Percentiles rank a stretch among this genome's conserved stretches.
phyloP scores from a whole-genome alignment of 2,113 vertebrate species.

The Pterophyllum scalare region DNA sequence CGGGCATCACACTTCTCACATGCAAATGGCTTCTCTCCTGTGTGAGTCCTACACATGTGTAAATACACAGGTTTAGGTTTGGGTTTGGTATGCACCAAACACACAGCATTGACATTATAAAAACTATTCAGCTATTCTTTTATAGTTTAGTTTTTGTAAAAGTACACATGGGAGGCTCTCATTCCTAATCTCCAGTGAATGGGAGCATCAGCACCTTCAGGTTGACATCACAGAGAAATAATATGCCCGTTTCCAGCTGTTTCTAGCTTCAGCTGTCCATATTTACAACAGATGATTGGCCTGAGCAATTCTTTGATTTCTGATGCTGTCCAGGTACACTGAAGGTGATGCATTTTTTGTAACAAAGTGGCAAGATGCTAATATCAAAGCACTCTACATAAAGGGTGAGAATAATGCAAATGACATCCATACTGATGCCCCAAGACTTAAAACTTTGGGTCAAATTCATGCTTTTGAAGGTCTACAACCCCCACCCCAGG shows the following conservation, averaged over 20 bases:
- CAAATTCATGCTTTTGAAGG: neutral
- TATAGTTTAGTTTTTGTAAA: neutral
- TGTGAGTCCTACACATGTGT: slow-evolving; percentile 88
- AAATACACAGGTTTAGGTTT: slow-evolving; percentile 9
- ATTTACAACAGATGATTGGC: neutral
- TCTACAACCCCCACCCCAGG: neutral
- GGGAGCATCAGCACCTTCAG: neutral
- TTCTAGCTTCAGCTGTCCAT: neutral
- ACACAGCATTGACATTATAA: too few species aligned
- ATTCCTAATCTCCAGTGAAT: neutral
- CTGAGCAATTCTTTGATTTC: neutral
- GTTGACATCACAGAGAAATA: too few species aligned
- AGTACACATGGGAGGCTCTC: neutral
- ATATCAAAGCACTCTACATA: neutral
- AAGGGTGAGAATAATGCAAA: neutral
- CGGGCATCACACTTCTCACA: slow-evolving; percentile 92
- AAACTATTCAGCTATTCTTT: neutral
- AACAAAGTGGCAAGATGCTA: neutral
- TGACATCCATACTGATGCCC: neutral
- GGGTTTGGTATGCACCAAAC: neutral
- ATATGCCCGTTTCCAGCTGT: neutral
- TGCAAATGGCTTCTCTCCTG: slow-evolving; percentile 96
- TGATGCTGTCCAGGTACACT: neutral
- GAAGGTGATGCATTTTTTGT: neutral
- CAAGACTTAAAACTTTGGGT: rapidly evolving